phyloP scores from a whole-genome alignment of 1,140 invertebrate species.

The Atta cephalotes region DNA sequence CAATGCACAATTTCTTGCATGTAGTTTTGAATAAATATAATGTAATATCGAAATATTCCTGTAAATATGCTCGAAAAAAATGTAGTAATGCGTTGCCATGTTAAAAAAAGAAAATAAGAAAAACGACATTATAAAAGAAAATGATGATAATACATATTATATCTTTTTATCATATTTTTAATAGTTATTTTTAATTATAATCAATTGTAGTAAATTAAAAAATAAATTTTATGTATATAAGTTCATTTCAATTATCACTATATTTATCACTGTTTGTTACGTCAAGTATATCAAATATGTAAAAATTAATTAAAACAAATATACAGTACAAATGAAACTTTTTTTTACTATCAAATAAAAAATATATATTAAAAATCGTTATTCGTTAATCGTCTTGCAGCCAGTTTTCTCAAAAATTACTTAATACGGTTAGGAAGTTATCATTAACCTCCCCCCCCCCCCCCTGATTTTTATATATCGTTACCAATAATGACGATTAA shows the following conservation, averaged over 20 bases:
- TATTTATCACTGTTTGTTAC: not conserved
- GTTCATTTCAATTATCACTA: not conserved
- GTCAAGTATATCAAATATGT: not conserved
- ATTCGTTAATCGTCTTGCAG: not conserved
- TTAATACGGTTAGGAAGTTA: not conserved
- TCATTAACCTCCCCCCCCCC: not conserved
- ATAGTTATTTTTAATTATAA: not conserved
- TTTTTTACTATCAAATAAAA: not conserved
- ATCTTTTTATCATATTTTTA: not conserved
- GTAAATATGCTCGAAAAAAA: not conserved
- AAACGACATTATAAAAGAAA: not conserved
- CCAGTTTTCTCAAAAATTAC: not conserved
- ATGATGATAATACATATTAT: not conserved
- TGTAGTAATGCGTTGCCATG: not conserved
- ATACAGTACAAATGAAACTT: not conserved
- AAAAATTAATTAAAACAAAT: not conserved
- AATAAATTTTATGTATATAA: not conserved
- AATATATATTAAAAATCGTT: too few relatives aligned
- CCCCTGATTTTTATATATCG: not conserved
- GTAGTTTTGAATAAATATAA: constrained; percentile 6
- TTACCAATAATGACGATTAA: constrained; percentile 6
- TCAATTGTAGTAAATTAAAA: not conserved
- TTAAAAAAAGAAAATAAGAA: not conserved
- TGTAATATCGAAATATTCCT: not conserved
- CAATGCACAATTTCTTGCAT: constrained; percentile 19